Evolutionary conservation across 2,888 invertebrate genomes (phyloP), one percentile per base, ranked within the genome.

Genomic region (Petrolisthes cinctipes): DNA sequence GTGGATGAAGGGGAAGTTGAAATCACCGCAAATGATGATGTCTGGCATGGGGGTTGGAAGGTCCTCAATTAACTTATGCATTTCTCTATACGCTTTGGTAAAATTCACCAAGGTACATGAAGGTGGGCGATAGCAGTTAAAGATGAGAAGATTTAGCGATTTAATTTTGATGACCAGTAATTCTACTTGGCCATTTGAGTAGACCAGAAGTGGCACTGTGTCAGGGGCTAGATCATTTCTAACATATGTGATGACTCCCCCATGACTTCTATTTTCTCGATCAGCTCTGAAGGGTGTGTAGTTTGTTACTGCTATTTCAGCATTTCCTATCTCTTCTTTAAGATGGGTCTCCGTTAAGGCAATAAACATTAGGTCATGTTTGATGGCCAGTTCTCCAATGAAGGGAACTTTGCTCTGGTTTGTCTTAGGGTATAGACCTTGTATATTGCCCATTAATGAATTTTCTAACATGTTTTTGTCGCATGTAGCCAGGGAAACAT

Each of bases 201-300:
- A 54, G 54, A 17, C 5, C 5, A 54, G 54, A 54, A 79, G 79
- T 5, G 54, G 5, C 7, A 54, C 23, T 4, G 79, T 53, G 51
- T 7, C 14, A 53, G 54, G 14, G 4, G 54, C 79, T 6, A 79
- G 14, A 56, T 79, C 79, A 17, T 54, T 79, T 79, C 79, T 79
- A n/a, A 54, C n/a, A 79, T 53, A 79, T 9, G 53, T 79, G 11
- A 79, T 79, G n/a, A 79, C 79, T 53, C 79, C 79, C 7, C 79
- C 79, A 23, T 79, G 79, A 5, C 20, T 79, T 9, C 79, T 17
- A n/a, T n/a, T 71, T 71, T 71, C 71, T 17, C n/a, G 11, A n/a
- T 71, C 71, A n/a, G 17, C n/a, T n/a, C 71, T 71, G 0, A 71
- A 71, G n/a, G 71, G 71, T 9, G 71, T 71, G n/a, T 71, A 71